These are phyloP conservation scores for Sinonovacula constricta DNA, from an alignment of 1,140 invertebrate genomes.

Conservation along the genomic window DNA sequence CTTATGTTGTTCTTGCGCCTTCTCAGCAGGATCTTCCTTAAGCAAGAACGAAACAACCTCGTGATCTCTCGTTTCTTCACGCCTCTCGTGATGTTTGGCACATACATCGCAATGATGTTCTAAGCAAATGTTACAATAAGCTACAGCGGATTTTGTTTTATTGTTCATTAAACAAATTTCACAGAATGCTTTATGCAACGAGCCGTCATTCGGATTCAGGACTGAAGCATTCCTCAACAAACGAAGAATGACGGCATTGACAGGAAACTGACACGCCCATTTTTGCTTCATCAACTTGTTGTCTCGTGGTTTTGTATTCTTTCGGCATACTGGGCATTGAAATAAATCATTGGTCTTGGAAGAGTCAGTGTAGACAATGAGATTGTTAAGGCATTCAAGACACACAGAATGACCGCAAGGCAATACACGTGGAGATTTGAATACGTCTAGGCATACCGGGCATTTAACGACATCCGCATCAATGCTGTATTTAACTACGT, in stretches of 20 bases:
- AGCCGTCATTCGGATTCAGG: conserved; percentile 20
- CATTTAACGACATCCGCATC: conserved; percentile 46
- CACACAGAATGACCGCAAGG: conserved; percentile 38
- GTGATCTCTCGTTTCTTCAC: conserved; percentile 30
- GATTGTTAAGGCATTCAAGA: conserved; percentile 33
- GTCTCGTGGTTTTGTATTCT: conserved; percentile 28
- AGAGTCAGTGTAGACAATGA: conserved; percentile 26
- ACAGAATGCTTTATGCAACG: conserved; percentile 39
- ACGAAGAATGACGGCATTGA: conserved; percentile 22
- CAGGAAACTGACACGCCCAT: conserved; percentile 41
- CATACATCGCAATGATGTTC: conserved; percentile 41
- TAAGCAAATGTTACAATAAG: conserved; percentile 36
- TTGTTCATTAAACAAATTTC: conserved; percentile 43
- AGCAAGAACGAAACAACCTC: conserved; percentile 8
- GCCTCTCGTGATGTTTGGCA: conserved; percentile 24
- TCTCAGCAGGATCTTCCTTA: neutral
- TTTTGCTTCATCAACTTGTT: conserved; percentile 6
- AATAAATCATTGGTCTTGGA: conserved; percentile 30
- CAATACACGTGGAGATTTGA: conserved; percentile 42
- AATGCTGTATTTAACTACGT: conserved; percentile 13
- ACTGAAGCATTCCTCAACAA: conserved; percentile 25
- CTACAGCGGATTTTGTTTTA: neutral
- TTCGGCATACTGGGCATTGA: conserved; percentile 41
- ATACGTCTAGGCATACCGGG: conserved; percentile 39
- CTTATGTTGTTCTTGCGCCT: neutral